These are phyloP conservation scores for Bombus sibiricus DNA, from an alignment of 1,140 invertebrate species.

Conservation along the genomic window DNA sequence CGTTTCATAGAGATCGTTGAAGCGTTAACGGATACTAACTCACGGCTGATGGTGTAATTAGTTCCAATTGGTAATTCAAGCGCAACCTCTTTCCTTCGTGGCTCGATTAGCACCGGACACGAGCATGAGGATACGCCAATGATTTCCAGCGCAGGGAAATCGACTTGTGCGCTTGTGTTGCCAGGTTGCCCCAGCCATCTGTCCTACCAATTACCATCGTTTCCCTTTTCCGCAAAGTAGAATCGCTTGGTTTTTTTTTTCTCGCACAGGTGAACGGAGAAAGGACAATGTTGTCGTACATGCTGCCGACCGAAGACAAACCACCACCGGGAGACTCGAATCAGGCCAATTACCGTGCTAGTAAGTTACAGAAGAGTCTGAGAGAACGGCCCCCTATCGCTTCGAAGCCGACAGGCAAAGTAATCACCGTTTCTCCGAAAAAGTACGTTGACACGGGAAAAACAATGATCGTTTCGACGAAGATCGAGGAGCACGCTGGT, in stretches of 20 bases:
- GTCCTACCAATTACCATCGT: neutral
- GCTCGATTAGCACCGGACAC: neutral
- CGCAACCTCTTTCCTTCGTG: slow-evolving; percentile 26
- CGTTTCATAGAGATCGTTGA: slow-evolving; percentile 35
- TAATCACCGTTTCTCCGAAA: slow-evolving; percentile 62
- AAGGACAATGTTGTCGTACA: slow-evolving; percentile 81
- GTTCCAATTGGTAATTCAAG: slow-evolving; percentile 46
- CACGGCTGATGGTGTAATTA: slow-evolving; percentile 40
- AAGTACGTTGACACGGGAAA: slow-evolving; percentile 59
- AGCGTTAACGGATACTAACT: slow-evolving; percentile 43
- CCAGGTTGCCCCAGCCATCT: neutral
- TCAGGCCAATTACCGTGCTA: slow-evolving; percentile 59
- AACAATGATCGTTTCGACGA: slow-evolving; percentile 73
- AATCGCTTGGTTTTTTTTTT: slow-evolving; percentile 30
- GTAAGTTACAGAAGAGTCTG: slow-evolving; percentile 54
- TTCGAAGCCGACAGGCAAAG: slow-evolving; percentile 14
- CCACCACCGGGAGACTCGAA: slow-evolving; percentile 77
- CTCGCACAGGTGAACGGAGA: slow-evolving; percentile 48
- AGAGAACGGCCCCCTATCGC: slow-evolving; percentile 31
- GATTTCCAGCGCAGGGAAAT: slow-evolving; percentile 2
- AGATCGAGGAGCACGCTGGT: slow-evolving; percentile 66
- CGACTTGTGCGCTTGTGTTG: slow-evolving; percentile 5
- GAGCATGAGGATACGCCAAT: neutral
- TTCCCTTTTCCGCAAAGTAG: neutral
- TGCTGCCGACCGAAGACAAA: slow-evolving; percentile 82